Evolutionary conservation across 2,113 vertebrate genomes (phyloP).

Genomic region (Psittacula cyanocephala): DNA sequence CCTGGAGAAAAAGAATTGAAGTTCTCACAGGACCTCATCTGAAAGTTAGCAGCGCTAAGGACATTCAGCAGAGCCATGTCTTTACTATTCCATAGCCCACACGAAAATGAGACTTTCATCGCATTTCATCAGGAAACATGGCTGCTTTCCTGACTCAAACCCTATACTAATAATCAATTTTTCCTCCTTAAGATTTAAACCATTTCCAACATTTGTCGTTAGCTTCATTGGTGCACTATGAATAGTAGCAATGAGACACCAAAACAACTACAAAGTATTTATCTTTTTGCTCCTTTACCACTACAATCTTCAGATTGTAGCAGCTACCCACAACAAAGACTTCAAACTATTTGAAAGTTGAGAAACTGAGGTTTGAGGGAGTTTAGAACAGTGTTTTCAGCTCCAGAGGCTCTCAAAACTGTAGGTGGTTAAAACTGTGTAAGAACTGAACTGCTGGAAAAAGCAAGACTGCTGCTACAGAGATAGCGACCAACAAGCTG

Average conservation of each 20-base stretch:
- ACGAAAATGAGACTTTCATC: rapidly evolving
- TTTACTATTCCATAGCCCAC: rapidly evolving
- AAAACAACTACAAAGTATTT: not conserved
- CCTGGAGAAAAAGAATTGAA: not conserved
- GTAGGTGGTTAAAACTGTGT: not conserved
- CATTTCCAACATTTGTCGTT: not conserved
- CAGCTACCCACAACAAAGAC: not conserved
- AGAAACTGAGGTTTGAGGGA: not conserved
- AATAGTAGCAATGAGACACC: not conserved
- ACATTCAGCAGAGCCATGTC: rapidly evolving
- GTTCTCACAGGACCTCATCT: not conserved
- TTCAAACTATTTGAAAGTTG: not conserved
- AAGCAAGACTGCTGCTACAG: not conserved
- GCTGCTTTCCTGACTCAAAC: not conserved
- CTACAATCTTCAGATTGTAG: rapidly evolving
- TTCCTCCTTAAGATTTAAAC: not conserved
- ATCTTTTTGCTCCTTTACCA: not conserved
- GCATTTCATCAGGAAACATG: not conserved
- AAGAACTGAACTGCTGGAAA: not conserved
- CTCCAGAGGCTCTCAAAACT: not conserved
- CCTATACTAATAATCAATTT: not conserved
- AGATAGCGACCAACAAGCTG: rapidly evolving
- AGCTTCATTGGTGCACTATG: not conserved
- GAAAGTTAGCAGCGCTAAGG: rapidly evolving
- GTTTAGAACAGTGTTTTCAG: not conserved